phyloP scores from a whole-genome alignment of 2,888 invertebrate species.

The Hirtodrosophila duncani region DNA sequence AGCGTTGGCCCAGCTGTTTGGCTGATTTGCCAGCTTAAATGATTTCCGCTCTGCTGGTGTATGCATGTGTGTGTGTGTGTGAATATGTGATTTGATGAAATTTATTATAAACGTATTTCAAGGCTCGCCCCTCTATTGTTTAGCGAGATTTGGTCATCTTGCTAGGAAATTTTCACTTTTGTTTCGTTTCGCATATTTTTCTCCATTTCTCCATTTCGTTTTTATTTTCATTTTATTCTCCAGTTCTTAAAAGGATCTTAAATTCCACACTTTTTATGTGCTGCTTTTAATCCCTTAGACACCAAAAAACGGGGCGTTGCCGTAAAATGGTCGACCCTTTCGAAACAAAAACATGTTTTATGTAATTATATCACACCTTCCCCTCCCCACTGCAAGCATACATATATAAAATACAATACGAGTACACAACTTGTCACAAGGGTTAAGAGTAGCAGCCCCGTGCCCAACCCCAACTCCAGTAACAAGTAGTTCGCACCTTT shows the following conservation, averaged over 20 bases:
- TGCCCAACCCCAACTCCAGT: neutral
- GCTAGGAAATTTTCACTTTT: neutral
- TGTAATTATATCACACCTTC: too few species aligned
- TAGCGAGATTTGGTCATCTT: too few species aligned
- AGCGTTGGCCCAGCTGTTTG: conserved; percentile 49
- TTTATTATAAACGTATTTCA: conserved; percentile 73
- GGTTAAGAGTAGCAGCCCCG: conserved; percentile 42
- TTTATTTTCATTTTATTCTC: conserved; percentile 42
- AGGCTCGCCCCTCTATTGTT: conserved; percentile 53
- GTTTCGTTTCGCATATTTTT: conserved; percentile 24
- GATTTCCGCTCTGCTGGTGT: conserved; percentile 52
- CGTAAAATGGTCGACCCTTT: conserved; percentile 42
- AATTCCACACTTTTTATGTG: conserved; percentile 33
- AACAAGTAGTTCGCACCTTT: conserved; percentile 63
- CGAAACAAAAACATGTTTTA: neutral
- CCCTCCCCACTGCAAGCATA: neutral
- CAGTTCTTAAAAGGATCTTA: conserved; percentile 24
- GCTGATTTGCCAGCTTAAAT: conserved; percentile 70
- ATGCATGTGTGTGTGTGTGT: conserved; percentile 5
- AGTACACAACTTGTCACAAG: conserved; percentile 49
- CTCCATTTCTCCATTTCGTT: neutral
- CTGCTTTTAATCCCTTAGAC: conserved; percentile 1
- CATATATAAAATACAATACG: conserved; percentile 39
- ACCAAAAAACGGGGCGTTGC: conserved; percentile 17
- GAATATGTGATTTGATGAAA: conserved; percentile 63